Percentiles rank a stretch among this genome's conserved stretches.
Conservation (phyloP, 2,113 vertebrate genomes). For the Psilopogon haemacephalus region DNA sequence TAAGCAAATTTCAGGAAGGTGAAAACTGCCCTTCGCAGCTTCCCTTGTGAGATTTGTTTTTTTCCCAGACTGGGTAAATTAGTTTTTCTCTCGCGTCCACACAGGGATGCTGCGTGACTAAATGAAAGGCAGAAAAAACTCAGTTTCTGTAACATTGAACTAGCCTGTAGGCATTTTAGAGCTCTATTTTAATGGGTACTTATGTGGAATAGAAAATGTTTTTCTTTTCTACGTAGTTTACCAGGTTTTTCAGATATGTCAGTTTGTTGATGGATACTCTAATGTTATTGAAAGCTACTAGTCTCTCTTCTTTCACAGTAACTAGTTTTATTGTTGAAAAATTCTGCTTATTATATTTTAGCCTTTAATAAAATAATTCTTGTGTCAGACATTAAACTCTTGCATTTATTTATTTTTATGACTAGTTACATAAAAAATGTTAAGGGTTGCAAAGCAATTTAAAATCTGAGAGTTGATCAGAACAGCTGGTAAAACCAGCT, state of each 20-base stretch:
- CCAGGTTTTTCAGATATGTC: background rate
- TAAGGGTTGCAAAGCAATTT: background rate
- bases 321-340: background rate
- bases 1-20: background rate
- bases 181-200: background rate
- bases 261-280: background rate
- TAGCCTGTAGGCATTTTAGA: background rate
- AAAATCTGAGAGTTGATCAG: background rate
- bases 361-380: background rate
- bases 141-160: background rate
- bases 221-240: background rate
- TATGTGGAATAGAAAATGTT: background rate
- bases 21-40: background rate
- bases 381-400: background rate
- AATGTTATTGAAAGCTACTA: background rate
- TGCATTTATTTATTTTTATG: background rate
- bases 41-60: background rate
- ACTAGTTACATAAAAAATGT: background rate
- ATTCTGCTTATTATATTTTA: background rate
- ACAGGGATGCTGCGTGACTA: background rate
- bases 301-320: background rate
- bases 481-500: background rate
- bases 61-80: background rate
- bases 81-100: background rate
- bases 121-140: background rate